Conservation (phyloP, 2,113 vertebrate species). For the Ptychochromis oligacanthus region DNA sequence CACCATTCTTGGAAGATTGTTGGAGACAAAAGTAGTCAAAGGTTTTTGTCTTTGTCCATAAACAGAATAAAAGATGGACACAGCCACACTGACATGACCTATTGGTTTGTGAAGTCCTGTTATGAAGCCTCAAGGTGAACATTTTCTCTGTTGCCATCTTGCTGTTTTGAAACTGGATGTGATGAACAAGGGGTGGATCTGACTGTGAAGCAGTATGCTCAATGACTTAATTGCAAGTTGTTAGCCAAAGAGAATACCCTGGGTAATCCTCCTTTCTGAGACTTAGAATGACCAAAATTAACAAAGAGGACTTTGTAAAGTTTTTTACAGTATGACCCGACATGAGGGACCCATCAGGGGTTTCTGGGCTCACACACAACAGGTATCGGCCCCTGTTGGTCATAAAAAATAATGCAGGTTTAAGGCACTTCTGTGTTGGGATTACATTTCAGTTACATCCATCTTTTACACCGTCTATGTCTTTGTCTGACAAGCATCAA, state of each 20-base stretch:
- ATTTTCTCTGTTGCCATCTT: background rate
- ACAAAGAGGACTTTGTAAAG: background rate
- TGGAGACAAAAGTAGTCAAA: background rate
- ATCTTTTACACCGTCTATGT: background rate
- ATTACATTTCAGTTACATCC: background rate
- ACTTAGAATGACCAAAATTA: background rate
- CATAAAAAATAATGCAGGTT: background rate
- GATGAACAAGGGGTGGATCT: background rate
- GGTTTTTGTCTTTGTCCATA: background rate
- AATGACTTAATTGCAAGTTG: background rate
- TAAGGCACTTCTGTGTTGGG: background rate
- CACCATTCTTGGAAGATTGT: no score
- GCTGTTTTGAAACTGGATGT: background rate
- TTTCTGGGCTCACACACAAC: no score
- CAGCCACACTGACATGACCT: background rate
- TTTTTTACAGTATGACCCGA: background rate
- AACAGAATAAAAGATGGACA: background rate
- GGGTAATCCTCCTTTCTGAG: no score
- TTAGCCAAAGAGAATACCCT: no score
- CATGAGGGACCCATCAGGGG: no score
- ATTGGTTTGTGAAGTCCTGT: background rate
- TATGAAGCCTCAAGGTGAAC: background rate
- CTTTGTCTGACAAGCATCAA: background rate
- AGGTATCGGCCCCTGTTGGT: no score
- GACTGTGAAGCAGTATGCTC: background rate